Evolutionary conservation across 2,888 invertebrate genomes (phyloP).

Genomic region (Idaea aversata): DNA sequence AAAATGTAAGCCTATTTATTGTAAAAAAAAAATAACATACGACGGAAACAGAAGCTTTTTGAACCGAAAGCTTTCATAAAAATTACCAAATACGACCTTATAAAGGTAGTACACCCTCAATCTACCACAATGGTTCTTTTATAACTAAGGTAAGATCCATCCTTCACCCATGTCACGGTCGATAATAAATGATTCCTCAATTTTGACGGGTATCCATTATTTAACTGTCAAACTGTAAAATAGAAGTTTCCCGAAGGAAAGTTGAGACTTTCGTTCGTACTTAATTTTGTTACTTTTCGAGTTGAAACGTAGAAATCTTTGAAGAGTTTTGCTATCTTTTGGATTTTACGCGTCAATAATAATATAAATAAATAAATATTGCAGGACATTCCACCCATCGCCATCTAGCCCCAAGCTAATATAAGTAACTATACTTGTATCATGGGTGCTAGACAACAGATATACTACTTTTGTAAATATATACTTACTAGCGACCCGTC

Average conservation of each 20-base stretch:
- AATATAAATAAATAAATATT: too few relatives aligned
- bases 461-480: too few relatives aligned
- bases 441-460: too few relatives aligned
- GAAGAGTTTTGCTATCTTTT: neutral
- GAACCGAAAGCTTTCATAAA: neutral
- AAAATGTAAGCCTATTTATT: too few relatives aligned
- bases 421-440: too few relatives aligned
- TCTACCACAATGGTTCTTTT: neutral
- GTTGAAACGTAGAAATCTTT: neutral
- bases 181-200: conserved; percentile 45
- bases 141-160: neutral
- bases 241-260: conserved; percentile 2
- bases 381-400: too few relatives aligned
- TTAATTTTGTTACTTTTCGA: conserved; percentile 2
- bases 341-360: too few relatives aligned
- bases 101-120: neutral
- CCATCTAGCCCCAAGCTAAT: too few relatives aligned
- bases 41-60: too few relatives aligned
- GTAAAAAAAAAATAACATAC: too few relatives aligned
- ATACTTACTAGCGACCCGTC: too few relatives aligned
- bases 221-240: conserved; percentile 12
- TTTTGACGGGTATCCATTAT: conserved; percentile 27
- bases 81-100: neutral
- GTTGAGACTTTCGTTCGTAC: neutral
- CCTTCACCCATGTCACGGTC: conserved; percentile 30